A percentile compares a stretch with the other conserved stretches of the same genome.
Evolutionary conservation across 2,797 vertebrate species (phyloP).

Genomic region (Triplophysa bombifrons): DNA sequence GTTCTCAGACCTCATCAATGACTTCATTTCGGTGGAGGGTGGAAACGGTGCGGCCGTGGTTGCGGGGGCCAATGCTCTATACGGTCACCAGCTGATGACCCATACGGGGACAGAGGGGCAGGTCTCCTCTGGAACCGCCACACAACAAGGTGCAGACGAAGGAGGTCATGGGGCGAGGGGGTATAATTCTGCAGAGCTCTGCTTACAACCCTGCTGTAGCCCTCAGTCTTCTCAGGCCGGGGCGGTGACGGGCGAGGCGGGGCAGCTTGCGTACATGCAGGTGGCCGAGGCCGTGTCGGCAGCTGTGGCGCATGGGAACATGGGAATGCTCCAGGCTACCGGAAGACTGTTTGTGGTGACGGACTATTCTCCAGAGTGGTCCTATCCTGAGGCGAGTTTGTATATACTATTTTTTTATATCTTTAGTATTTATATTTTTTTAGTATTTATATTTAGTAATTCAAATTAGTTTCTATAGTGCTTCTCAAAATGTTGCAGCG

Average conservation of each 20-base stretch:
- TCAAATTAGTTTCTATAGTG: too few species aligned
- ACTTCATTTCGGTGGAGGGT: slow-evolving; percentile 97
- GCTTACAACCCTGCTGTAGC: slow-evolving; percentile 95
- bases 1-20: slow-evolving; percentile 98
- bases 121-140: slow-evolving; percentile 78
- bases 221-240: slow-evolving; percentile 85
- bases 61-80: slow-evolving; percentile 71
- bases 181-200: slow-evolving; percentile 91
- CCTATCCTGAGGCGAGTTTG: slow-evolving; percentile 95
- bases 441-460: too few species aligned
- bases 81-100: slow-evolving; percentile 86
- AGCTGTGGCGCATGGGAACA: slow-evolving; percentile 86
- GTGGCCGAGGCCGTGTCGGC: slow-evolving; percentile 95
- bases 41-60: slow-evolving; percentile 71
- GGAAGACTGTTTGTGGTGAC: slow-evolving; percentile 97
- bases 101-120: slow-evolving; percentile 77
- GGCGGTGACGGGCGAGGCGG: slow-evolving; percentile 80
- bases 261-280: slow-evolving; percentile 95
- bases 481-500: too few species aligned
- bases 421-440: too few species aligned
- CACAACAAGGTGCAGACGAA: slow-evolving; percentile 88
- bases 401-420: too few species aligned
- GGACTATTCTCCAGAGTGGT: slow-evolving; percentile 99
- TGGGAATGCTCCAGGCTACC: slow-evolving; percentile 91
- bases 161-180: slow-evolving; percentile 82